Percentiles rank a stretch among this genome's conserved stretches.
Conservation (phyloP, 1,140 invertebrate genomes). For the Drosophila ambigua region DNA sequence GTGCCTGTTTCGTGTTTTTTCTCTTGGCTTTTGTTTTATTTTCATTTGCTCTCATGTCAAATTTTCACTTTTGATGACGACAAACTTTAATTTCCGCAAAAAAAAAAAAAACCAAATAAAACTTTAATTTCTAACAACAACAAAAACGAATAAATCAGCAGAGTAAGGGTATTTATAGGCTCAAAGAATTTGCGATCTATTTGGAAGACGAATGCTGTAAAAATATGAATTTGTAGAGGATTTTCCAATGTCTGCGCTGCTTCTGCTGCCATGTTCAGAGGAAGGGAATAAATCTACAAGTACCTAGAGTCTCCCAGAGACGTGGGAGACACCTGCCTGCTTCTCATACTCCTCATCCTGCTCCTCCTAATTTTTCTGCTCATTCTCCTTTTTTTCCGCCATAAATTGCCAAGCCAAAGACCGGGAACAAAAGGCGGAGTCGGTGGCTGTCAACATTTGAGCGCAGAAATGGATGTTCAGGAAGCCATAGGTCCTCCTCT, state of each 20-base stretch:
- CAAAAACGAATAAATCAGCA: conserved; percentile 1
- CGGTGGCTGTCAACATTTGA: conserved; percentile 44
- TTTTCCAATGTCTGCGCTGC: not conserved
- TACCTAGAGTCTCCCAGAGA: conserved; percentile 31
- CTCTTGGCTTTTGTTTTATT: conserved; percentile 62
- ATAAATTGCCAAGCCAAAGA: too few species aligned
- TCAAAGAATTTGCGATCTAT: too few species aligned
- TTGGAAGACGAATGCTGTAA: too few species aligned
- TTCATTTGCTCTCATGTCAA: conserved; percentile 71
- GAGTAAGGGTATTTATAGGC: not conserved
- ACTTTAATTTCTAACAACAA: not conserved
- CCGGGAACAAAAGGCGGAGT: too few species aligned
- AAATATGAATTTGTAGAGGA: too few species aligned
- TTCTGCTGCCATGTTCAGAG: not conserved
- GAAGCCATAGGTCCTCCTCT: conserved; percentile 31
- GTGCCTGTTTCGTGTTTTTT: conserved; percentile 27
- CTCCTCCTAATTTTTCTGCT: too few species aligned
- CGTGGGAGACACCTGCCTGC: conserved; percentile 16
- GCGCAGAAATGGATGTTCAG: conserved; percentile 48
- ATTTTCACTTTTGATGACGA: conserved; percentile 77
- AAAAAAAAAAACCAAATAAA: not conserved
- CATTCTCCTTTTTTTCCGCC: too few species aligned
- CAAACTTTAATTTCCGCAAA: conserved; percentile 61
- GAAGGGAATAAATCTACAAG: too few species aligned
- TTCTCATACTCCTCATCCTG: not conserved